phyloP scores from a whole-genome alignment of 1,140 invertebrate genomes.

The Neodiprion fabricii region DNA sequence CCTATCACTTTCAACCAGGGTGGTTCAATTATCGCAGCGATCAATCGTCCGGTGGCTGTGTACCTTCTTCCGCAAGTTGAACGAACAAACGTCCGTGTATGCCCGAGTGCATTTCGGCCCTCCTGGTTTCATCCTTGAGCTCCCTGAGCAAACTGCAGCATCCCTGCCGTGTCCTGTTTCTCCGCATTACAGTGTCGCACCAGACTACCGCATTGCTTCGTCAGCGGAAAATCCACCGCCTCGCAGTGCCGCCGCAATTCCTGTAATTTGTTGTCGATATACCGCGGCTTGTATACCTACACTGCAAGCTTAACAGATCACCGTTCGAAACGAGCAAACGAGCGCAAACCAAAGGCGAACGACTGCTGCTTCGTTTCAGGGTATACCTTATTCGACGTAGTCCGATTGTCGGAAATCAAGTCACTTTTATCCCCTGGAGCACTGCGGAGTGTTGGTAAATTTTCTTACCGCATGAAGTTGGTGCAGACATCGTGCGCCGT shows the following conservation, averaged over 20 bases:
- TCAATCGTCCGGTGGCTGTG: neutral
- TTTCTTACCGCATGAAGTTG: too few species aligned
- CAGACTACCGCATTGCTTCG: neutral
- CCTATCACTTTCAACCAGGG: neutral
- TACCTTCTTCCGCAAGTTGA: neutral
- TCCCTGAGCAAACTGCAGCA: too few species aligned
- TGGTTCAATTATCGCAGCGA: neutral
- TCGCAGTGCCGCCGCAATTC: neutral
- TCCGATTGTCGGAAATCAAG: too few species aligned
- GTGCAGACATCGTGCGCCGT: too few species aligned
- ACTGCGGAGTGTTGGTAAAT: too few species aligned
- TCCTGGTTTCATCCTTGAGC: too few species aligned
- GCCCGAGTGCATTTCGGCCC: neutral
- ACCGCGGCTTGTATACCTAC: neutral
- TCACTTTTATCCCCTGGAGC: too few species aligned
- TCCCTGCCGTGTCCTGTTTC: neutral
- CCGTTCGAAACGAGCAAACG: too few species aligned
- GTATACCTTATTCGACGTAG: too few species aligned
- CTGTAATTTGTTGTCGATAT: neutral
- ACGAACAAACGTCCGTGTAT: neutral
- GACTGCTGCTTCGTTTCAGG: too few species aligned
- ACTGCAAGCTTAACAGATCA: neutral
- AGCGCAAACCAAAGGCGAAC: too few species aligned
- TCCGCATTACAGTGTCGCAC: neutral
- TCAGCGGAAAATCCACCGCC: neutral